Conservation (phyloP, 2,888 invertebrate genomes). For the Marasmarcha lunaedactyla region DNA sequence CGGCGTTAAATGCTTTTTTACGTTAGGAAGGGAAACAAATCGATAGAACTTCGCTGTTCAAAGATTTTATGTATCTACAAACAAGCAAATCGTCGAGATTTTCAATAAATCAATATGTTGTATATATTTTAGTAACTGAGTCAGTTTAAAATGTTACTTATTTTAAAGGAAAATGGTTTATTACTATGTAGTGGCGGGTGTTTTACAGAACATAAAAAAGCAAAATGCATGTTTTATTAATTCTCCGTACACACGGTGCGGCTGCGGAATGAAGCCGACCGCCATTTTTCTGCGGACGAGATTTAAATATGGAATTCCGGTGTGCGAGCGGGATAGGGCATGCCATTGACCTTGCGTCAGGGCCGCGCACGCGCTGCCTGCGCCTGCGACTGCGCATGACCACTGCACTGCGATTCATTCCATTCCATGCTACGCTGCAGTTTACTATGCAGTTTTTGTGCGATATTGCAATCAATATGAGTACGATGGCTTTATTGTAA, state of each 20-base stretch:
- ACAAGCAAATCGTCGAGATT: slow-evolving; percentile 2
- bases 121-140: no score
- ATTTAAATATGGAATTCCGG: slow-evolving; percentile 72
- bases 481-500: no score
- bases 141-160: no score
- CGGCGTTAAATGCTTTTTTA: background rate
- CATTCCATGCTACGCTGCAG: slow-evolving; percentile 13
- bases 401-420: background rate
- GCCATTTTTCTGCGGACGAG: slow-evolving; percentile 71
- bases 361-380: slow-evolving; percentile 54
- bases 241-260: slow-evolving; percentile 57
- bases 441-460: slow-evolving; percentile 9
- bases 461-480: background rate
- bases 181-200: no score
- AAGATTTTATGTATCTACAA: background rate
- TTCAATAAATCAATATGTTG: no score
- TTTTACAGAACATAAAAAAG: slow-evolving; percentile 31
- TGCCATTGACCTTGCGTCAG: slow-evolving; percentile 68
- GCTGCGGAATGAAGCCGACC: slow-evolving; percentile 58
- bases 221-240: slow-evolving; percentile 63
- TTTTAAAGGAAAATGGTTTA: no score
- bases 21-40: background rate
- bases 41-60: slow-evolving; percentile 6
- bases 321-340: slow-evolving; percentile 67
- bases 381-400: slow-evolving; percentile 17